Evolutionary conservation across 2,113 vertebrate genomes (phyloP).

Genomic region (Ctenomys sociabilis): DNA sequence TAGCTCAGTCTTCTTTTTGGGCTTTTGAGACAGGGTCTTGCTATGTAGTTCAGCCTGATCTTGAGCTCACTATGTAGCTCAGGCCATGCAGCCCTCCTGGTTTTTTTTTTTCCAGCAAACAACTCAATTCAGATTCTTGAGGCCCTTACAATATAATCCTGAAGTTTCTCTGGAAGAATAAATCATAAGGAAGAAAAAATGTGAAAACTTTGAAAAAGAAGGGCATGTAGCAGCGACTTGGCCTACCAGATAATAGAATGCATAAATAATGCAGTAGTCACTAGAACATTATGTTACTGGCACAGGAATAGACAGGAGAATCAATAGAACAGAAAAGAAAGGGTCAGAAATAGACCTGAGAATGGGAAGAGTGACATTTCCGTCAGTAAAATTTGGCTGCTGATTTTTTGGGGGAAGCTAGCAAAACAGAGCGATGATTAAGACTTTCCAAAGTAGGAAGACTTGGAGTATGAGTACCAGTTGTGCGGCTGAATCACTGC

Average conservation of each 20-base stretch:
- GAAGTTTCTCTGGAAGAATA: slow-evolving; percentile 5
- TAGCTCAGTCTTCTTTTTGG: not conserved
- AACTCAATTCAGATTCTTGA: not conserved
- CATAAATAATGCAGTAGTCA: slow-evolving; percentile 65
- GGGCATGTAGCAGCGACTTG: slow-evolving; percentile 3
- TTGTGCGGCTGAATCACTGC: slow-evolving; percentile 15
- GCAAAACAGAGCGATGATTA: not conserved
- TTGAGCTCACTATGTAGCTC: not conserved
- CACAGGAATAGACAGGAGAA: slow-evolving; percentile 5
- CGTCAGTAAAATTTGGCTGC: not conserved
- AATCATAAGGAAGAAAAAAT: not conserved
- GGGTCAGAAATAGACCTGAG: slow-evolving; percentile 22
- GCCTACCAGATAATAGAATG: slow-evolving; percentile 15
- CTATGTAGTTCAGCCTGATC: not conserved
- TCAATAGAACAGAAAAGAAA: slow-evolving; percentile 56
- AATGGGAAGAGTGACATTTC: not conserved
- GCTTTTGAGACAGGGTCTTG: not conserved
- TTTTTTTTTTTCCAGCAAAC: slow-evolving; percentile 26
- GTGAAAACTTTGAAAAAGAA: slow-evolving; percentile 53
- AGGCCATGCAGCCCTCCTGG: not conserved
- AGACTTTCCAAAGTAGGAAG: not conserved
- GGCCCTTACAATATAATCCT: slow-evolving; percentile 16
- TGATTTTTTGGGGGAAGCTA: not conserved
- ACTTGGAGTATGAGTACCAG: not conserved
- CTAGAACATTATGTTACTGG: slow-evolving; percentile 25